Conservation (phyloP, 2,113 vertebrate species). For the Ameiurus melas region DNA sequence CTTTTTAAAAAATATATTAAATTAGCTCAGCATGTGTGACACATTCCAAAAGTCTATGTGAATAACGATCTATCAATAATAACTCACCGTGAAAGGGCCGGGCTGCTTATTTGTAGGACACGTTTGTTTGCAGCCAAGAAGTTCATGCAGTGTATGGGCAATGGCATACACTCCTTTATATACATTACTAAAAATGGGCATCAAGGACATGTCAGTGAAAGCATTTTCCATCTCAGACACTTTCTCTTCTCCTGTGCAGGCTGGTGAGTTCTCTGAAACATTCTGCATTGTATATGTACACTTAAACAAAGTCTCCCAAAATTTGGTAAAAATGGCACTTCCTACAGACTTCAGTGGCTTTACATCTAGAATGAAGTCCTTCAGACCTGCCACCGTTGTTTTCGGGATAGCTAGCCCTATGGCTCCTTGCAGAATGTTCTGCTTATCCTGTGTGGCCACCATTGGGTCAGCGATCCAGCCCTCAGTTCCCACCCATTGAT, state of each 20-base stretch:
- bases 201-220: slow-evolving; percentile 58
- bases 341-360: slow-evolving; percentile 48
- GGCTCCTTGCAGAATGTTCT: slow-evolving; percentile 65
- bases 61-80: neutral
- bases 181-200: slow-evolving; percentile 58
- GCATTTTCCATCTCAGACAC: slow-evolving; percentile 50
- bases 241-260: slow-evolving; percentile 55
- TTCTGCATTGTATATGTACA: slow-evolving; percentile 45
- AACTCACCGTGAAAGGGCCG: slow-evolving; percentile 36
- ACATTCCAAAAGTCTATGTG: neutral
- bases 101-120: slow-evolving; percentile 34
- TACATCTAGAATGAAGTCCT: slow-evolving; percentile 66
- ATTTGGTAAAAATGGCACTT: slow-evolving; percentile 46
- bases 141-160: slow-evolving; percentile 55
- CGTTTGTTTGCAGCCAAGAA: slow-evolving; percentile 45
- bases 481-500: slow-evolving; percentile 73
- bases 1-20: too few relatives aligned
- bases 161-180: slow-evolving; percentile 60
- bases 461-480: slow-evolving; percentile 68
- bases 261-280: neutral
- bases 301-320: slow-evolving; percentile 55
- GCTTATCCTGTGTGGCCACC: slow-evolving; percentile 51
- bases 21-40: neutral
- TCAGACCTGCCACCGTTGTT: slow-evolving; percentile 62
- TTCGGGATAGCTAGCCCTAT: slow-evolving; percentile 70